Evolutionary conservation across 2,797 vertebrate species (phyloP).

Genomic region (Ara ararauna): DNA sequence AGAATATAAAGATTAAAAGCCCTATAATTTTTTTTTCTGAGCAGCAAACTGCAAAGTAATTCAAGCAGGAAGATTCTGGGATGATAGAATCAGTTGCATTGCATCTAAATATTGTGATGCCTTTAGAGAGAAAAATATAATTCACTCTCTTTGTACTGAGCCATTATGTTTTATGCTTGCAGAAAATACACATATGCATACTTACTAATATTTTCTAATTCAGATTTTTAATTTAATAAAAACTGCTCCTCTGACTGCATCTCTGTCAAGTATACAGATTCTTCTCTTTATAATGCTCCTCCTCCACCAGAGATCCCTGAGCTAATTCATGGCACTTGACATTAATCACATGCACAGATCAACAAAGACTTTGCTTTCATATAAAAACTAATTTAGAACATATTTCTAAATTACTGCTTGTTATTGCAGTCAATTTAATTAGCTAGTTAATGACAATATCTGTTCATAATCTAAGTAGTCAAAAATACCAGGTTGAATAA

Average conservation of each 20-base stretch:
- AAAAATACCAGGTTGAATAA: constrained; percentile 78
- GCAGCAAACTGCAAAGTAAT: background rate
- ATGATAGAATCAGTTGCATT: background rate
- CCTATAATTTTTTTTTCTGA: background rate
- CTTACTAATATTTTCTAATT: constrained; percentile 22
- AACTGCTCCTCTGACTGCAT: constrained; percentile 3
- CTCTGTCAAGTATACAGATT: constrained; percentile 40
- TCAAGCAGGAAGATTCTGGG: background rate
- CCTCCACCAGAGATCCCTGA: constrained; percentile 53
- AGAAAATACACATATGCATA: background rate
- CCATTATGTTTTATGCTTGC: background rate
- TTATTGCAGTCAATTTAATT: constrained; percentile 78
- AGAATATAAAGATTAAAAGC: background rate
- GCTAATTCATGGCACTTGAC: constrained; percentile 71
- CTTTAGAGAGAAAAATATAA: background rate
- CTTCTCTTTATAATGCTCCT: constrained; percentile 29
- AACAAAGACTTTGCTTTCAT: constrained; percentile 74
- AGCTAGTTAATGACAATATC: constrained; percentile 78
- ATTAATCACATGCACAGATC: constrained; percentile 76
- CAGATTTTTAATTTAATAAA: constrained; percentile 38
- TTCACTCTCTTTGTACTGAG: background rate
- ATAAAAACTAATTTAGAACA: constrained; percentile 76
- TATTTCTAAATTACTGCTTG: constrained; percentile 78
- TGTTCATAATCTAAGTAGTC: constrained; percentile 78
- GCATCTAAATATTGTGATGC: background rate